Conservation (phyloP, 2,113 vertebrate genomes). For the Camelus bactrianus region DNA sequence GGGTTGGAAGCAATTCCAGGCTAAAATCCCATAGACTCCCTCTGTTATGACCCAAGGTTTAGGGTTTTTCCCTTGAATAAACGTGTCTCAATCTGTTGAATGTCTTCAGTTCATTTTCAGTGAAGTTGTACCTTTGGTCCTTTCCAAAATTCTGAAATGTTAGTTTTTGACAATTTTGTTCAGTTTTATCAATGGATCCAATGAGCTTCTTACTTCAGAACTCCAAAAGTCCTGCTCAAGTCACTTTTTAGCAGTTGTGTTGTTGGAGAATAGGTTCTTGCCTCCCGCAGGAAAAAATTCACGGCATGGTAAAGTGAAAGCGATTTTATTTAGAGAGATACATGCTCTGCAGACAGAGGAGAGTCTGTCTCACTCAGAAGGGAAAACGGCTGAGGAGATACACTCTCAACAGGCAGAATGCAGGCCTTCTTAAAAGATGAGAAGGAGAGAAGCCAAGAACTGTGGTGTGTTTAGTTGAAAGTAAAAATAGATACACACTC, state of each 20-base stretch:
- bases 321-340: no score
- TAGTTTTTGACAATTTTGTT: background rate
- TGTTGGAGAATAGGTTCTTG: no score
- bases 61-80: background rate
- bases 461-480: no score
- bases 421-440: no score
- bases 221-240: background rate
- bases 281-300: no score
- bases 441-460: no score
- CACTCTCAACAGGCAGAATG: no score
- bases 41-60: background rate
- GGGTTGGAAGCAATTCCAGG: background rate
- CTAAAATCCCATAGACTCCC: background rate
- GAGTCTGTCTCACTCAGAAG: no score
- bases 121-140: background rate
- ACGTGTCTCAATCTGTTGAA: background rate
- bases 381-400: no score
- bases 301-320: no score
- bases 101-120: background rate
- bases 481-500: no score
- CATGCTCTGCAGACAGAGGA: no score
- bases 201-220: background rate
- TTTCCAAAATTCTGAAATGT: background rate
- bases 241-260: background rate
- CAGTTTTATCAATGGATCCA: background rate